A percentile compares a stretch with the other conserved stretches of the same genome.
phyloP scores from a whole-genome alignment of 2,113 vertebrate species.

The Cyanistes caeruleus region DNA sequence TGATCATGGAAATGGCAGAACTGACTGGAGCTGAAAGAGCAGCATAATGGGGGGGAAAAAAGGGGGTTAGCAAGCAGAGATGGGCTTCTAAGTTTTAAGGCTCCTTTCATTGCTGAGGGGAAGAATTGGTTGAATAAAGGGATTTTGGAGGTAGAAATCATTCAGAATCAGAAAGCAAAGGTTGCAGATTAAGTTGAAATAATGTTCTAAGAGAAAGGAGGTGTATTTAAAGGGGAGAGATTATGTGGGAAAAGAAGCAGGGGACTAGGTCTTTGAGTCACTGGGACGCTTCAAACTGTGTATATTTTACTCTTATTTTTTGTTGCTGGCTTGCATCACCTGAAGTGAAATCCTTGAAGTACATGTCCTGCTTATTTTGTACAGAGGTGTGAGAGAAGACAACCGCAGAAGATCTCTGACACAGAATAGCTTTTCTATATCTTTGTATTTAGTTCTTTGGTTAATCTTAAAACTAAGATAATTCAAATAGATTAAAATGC shows the following conservation, averaged over 20 bases:
- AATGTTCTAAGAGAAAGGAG: not conserved
- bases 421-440: not conserved
- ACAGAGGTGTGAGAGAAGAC: not conserved
- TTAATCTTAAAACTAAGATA: not conserved
- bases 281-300: not conserved
- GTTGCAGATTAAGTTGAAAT: not conserved
- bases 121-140: slow-evolving; percentile 9
- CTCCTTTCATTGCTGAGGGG: slow-evolving; percentile 13
- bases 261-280: not conserved
- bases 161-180: slow-evolving; percentile 28
- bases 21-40: slow-evolving; percentile 17
- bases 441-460: not conserved
- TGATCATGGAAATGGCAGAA: slow-evolving; percentile 26
- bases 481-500: not conserved
- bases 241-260: not conserved
- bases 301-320: not conserved
- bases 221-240: not conserved
- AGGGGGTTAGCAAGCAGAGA: not conserved
- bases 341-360: not conserved
- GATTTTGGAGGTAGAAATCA: not conserved
- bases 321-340: not conserved
- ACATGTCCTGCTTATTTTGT: not conserved
- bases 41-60: not conserved
- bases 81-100: slow-evolving; percentile 13
- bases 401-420: not conserved